Conservation (phyloP, 2,113 vertebrate species). For the Nibea albiflora region DNA sequence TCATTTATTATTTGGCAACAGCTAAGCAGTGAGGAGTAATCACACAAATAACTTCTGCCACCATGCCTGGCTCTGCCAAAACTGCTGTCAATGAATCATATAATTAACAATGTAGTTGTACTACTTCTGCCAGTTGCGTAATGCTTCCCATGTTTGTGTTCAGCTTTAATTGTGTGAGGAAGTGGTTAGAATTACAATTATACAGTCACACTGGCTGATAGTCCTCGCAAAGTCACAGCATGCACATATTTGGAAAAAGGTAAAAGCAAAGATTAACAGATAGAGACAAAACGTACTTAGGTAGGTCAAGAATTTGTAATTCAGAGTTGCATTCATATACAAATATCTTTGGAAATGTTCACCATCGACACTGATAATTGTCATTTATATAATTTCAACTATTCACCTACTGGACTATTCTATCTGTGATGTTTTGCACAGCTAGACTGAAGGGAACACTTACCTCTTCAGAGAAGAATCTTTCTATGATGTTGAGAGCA, state of each 20-base stretch:
- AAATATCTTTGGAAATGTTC: neutral
- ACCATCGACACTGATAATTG: neutral
- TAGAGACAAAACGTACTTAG: too few species aligned
- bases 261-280: neutral
- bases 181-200: neutral
- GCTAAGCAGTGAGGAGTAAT: neutral
- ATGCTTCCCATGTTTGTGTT: neutral
- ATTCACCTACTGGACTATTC: neutral
- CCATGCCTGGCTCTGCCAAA: neutral
- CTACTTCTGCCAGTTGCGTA: neutral
- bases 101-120: neutral
- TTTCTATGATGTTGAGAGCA: conserved; percentile 89
- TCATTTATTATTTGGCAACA: conserved; percentile 1
- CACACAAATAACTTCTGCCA: neutral
- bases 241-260: neutral
- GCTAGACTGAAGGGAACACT: conserved; percentile 37
- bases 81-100: conserved; percentile 2
- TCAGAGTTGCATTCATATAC: neutral
- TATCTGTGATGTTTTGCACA: neutral
- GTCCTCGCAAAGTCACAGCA: neutral
- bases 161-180: neutral
- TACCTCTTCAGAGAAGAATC: conserved; percentile 91
- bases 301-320: neutral
- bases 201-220: neutral
- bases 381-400: neutral